phyloP scores from a whole-genome alignment of 2,113 vertebrate species.

The Plectropomus leopardus region DNA sequence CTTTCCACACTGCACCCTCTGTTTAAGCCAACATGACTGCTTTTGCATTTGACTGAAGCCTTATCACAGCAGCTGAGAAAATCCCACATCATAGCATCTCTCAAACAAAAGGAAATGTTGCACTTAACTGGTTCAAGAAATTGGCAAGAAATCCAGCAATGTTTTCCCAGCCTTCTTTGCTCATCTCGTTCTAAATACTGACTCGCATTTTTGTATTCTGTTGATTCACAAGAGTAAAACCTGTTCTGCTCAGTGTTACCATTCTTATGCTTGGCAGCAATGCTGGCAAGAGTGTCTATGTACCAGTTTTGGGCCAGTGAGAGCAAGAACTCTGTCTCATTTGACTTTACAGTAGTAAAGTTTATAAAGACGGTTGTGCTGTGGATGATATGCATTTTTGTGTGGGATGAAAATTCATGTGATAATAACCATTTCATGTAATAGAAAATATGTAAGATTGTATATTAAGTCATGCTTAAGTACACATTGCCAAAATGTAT shows the following conservation, averaged over 20 bases:
- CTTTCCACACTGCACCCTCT: slow-evolving; percentile 15
- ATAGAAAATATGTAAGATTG: not conserved
- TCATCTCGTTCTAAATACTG: slow-evolving; percentile 21
- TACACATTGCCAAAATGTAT: not conserved
- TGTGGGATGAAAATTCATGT: not conserved
- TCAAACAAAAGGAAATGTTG: slow-evolving; percentile 58
- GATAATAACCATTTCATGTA: not conserved
- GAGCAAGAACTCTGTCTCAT: not conserved
- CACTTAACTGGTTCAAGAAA: slow-evolving; percentile 57
- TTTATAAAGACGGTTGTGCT: not conserved
- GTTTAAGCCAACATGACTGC: slow-evolving; percentile 22
- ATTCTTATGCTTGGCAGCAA: slow-evolving; percentile 6
- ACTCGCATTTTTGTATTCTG: slow-evolving; percentile 33
- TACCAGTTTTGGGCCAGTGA: not conserved
- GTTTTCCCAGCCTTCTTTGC: slow-evolving; percentile 37
- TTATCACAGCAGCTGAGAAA: slow-evolving; percentile 41
- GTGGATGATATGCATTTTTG: slow-evolving; percentile 4
- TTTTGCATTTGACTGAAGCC: slow-evolving; percentile 42
- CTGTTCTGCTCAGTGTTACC: slow-evolving; percentile 11
- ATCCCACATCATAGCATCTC: slow-evolving; percentile 38
- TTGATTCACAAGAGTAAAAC: slow-evolving; percentile 34
- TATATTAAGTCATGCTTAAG: not conserved
- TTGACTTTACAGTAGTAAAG: not conserved
- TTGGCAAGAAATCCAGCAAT: slow-evolving; percentile 50
- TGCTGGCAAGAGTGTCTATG: not conserved